These are phyloP conservation scores for Beaufortia kweichowensis DNA, from an alignment of 2,113 vertebrate genomes.

Conservation along the genomic window DNA sequence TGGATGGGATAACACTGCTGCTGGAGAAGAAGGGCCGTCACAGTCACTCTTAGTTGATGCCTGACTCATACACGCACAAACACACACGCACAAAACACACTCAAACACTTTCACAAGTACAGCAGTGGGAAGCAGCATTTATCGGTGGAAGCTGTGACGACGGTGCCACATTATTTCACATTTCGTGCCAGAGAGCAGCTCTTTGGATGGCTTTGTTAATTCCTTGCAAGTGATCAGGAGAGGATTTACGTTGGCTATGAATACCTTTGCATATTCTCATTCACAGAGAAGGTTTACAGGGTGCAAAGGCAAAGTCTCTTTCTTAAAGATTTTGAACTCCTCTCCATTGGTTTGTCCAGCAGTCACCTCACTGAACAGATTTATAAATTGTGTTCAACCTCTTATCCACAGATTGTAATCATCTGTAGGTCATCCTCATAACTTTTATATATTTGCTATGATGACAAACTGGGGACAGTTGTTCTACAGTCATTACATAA, in stretches of 20 bases:
- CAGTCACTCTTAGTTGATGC: constrained; percentile 37
- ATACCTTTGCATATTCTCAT: constrained; percentile 11
- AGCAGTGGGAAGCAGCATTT: constrained; percentile 39
- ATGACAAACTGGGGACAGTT: background rate
- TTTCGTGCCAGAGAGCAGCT: background rate
- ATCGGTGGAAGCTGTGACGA: constrained; percentile 12
- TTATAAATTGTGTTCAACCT: constrained; percentile 3
- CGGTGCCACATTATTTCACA: constrained; percentile 24
- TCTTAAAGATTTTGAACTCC: too few relatives aligned
- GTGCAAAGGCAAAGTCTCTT: background rate
- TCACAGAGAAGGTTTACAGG: background rate
- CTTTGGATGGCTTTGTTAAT: constrained; percentile 19
- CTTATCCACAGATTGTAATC: background rate
- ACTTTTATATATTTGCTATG: background rate
- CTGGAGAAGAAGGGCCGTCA: constrained; percentile 38
- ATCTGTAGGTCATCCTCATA: background rate
- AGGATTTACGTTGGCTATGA: background rate
- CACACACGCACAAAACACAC: constrained; percentile 18
- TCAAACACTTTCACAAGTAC: constrained; percentile 33
- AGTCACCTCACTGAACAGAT: background rate
- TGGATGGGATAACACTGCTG: constrained; percentile 43
- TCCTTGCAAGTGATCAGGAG: constrained; percentile 4
- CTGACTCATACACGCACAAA: constrained; percentile 22
- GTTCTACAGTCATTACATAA: background rate
- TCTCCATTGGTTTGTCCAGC: constrained; percentile 3